A percentile compares a stretch with the other conserved stretches of the same genome.
These are phyloP conservation scores for Punctoribates punctum DNA, from an alignment of 2,888 invertebrate species.

Conservation along the genomic window DNA sequence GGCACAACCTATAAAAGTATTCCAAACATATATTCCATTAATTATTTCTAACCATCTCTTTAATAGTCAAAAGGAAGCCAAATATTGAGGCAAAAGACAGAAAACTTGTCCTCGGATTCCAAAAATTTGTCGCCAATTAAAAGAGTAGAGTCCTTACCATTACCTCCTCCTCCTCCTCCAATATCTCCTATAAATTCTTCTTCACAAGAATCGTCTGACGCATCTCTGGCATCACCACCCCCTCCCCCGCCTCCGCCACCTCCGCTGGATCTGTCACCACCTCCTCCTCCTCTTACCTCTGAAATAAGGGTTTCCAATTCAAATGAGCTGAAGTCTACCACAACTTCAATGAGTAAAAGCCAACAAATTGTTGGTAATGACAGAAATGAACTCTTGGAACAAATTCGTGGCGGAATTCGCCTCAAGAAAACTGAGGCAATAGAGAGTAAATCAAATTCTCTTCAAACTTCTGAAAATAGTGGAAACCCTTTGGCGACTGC, in stretches of 20 bases:
- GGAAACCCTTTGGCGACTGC: constrained; percentile 77
- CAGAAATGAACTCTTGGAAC: constrained; percentile 69
- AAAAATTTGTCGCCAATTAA: too few relatives aligned
- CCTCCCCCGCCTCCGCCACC: constrained; percentile 48
- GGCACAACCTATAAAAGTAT: constrained; percentile 29
- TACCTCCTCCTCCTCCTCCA: too few relatives aligned
- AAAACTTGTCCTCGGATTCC: constrained; percentile 25
- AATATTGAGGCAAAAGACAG: constrained; percentile 32
- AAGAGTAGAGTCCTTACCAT: too few relatives aligned
- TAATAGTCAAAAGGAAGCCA: constrained; percentile 13
- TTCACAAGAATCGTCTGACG: too few relatives aligned
- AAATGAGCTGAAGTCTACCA: constrained; percentile 48
- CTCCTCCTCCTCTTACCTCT: constrained; percentile 49
- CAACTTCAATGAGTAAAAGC: neutral
- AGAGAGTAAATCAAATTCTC: constrained; percentile 43
- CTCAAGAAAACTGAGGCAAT: constrained; percentile 67
- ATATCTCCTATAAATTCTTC: too few relatives aligned
- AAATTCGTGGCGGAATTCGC: constrained; percentile 72
- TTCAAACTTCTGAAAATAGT: neutral
- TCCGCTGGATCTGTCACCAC: constrained; percentile 50
- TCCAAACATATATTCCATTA: too few relatives aligned
- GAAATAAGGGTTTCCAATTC: constrained; percentile 48
- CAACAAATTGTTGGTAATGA: constrained; percentile 53
- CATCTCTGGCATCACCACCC: constrained; percentile 46
- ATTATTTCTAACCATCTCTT: neutral